Percentiles rank a stretch among this genome's conserved stretches.
Evolutionary conservation across 2,113 vertebrate genomes (phyloP).

Genomic region (Bolborhynchus lineola): DNA sequence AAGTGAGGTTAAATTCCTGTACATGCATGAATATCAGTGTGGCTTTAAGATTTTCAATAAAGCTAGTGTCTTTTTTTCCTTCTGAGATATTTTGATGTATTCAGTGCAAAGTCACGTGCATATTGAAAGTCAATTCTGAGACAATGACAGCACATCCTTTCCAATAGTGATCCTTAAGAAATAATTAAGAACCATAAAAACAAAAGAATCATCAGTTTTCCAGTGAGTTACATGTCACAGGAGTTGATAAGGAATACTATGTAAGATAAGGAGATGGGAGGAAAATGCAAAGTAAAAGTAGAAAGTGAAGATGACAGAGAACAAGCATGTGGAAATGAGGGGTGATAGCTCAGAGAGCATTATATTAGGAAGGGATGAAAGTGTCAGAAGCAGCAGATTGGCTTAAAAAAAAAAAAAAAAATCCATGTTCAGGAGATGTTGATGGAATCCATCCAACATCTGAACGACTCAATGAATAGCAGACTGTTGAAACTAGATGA

Average conservation of each 20-base stretch:
- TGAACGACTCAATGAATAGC: constrained; percentile 62
- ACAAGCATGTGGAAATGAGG: neutral
- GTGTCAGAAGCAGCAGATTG: constrained; percentile 56
- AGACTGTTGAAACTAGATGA: constrained; percentile 70
- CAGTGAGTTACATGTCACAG: accelerated
- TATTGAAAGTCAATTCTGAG: neutral
- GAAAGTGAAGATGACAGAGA: neutral
- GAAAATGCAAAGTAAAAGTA: neutral
- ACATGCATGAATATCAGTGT: neutral
- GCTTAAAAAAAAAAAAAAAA: neutral
- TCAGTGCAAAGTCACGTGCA: neutral
- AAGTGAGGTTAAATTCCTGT: neutral
- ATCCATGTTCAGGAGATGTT: constrained; percentile 50
- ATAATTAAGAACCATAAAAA: neutral
- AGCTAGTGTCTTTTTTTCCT: neutral
- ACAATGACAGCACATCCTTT: neutral
- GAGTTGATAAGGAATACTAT: neutral
- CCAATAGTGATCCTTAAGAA: accelerated
- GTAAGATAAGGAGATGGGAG: neutral
- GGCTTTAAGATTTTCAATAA: neutral
- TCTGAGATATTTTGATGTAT: neutral
- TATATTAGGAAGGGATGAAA: constrained; percentile 21
- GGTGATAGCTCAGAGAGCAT: neutral
- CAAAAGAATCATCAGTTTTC: neutral
- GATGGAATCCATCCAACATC: constrained; percentile 67